Evolutionary conservation across 2,113 vertebrate genomes (phyloP), one percentile per base, ranked within the genome.

Genomic region (Tylochromis polylepis): DNA sequence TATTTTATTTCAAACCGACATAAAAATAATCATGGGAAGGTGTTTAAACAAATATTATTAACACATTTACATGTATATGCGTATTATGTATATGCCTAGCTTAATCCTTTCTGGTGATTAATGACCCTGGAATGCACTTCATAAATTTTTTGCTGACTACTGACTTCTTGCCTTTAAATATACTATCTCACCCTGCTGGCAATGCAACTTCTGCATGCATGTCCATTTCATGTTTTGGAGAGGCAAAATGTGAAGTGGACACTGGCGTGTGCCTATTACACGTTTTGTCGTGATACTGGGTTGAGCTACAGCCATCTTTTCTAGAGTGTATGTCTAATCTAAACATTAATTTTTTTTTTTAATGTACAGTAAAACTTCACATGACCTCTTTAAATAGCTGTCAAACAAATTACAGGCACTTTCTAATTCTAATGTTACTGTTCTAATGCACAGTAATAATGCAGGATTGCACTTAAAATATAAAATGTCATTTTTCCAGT

Each of bases 261-360:
- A 65, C 60, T 12, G 31, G 60, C 0, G 10, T 36, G 31, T 36
- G 31, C 60, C 2, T 65, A 8, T 65, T 12, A 65, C 18, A 0
- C 36, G 2, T n/a, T 38, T 38, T 65, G n/a, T 65, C 0, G 3
- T 0, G 0, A 65, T 65, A 65, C 0, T 3, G 60, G 60, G 60
- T 36, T 11, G 22, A 67, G 11, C 62, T 24, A 67, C 62, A 67
- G 36, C n/a, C 62, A 67, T 41, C 62, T 41, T 41, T 67, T 67
- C 62, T 41, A 41, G 20, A 67, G 22, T 41, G 62, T 15, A 3
- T 22, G 36, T 41, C 36, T 67, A 24, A 24, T 67, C 38, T 67
- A 22, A 41, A 41, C 34, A 67, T 2, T 2, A 49, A 5, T 43
- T 43, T 14, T 16, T 27, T 9, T 60, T 67, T 70, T 6, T 0